Percentiles rank a stretch among this genome's conserved stretches.
Evolutionary conservation across 2,797 vertebrate species (phyloP).

Genomic region (Spinibarbus caldwelli): DNA sequence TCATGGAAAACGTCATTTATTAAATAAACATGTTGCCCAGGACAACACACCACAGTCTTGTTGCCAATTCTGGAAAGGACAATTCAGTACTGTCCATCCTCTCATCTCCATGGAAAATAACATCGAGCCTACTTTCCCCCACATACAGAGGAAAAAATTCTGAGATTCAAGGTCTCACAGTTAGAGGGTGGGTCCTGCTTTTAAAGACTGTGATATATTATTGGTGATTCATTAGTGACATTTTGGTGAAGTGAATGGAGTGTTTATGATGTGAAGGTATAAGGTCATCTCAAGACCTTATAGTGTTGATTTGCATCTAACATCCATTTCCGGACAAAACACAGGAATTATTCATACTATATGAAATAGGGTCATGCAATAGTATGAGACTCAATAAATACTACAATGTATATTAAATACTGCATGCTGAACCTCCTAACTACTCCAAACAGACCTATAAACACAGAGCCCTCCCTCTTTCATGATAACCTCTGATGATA

Average conservation of each 20-base stretch:
- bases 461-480: neutral
- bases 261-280: neutral
- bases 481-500: neutral
- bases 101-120: conserved; percentile 46
- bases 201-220: conserved; percentile 17
- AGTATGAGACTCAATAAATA: neutral
- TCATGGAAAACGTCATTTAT: conserved; percentile 18
- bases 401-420: neutral
- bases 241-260: conserved; percentile 12
- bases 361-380: neutral
- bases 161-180: neutral
- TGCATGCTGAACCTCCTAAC: neutral
- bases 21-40: conserved; percentile 39
- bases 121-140: conserved; percentile 35
- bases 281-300: conserved; percentile 2
- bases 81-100: conserved; percentile 23
- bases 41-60: conserved; percentile 50
- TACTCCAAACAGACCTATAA: neutral
- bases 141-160: conserved; percentile 38
- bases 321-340: conserved; percentile 6
- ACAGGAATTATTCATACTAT: neutral
- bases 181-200: conserved; percentile 6
- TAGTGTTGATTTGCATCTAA: neutral
- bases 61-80: conserved; percentile 27
- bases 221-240: neutral